Percentiles rank a stretch among this genome's conserved stretches.
Evolutionary conservation across 2,113 vertebrate genomes (phyloP).

Genomic region (Uria aalge): DNA sequence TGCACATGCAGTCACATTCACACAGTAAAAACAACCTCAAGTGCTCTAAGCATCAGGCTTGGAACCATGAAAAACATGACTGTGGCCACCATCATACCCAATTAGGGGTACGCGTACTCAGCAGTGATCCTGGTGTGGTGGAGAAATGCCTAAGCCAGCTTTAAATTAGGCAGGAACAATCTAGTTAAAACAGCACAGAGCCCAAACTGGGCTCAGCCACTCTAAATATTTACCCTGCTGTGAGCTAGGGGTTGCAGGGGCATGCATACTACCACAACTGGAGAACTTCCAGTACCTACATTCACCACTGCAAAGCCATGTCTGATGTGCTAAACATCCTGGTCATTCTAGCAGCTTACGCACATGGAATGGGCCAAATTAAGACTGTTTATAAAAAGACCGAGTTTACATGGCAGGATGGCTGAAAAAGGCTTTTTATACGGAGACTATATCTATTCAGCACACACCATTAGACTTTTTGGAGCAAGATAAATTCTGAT

Average conservation of each 20-base stretch:
- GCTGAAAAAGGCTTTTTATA: background rate
- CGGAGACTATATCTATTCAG: background rate
- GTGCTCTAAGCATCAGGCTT: background rate
- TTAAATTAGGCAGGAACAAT: conserved; percentile 24
- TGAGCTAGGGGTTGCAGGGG: background rate
- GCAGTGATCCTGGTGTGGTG: background rate
- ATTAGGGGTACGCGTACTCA: background rate
- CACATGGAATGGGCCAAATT: background rate
- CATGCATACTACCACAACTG: background rate
- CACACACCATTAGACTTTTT: background rate
- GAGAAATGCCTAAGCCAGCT: conserved; percentile 18
- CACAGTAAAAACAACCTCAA: conserved; percentile 33
- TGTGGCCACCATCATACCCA: conserved; percentile 28
- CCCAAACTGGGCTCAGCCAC: background rate
- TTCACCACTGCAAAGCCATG: background rate
- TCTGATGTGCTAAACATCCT: background rate
- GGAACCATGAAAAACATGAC: conserved; percentile 44
- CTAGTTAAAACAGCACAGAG: conserved; percentile 36
- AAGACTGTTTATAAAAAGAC: background rate
- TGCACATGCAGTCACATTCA: background rate
- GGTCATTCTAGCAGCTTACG: background rate
- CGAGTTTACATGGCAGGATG: background rate
- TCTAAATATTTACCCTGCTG: conserved; percentile 56
- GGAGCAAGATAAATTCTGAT: background rate
- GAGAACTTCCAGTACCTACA: conserved; percentile 43